These are phyloP conservation scores for Taxidea taxus DNA, from an alignment of 2,113 vertebrate species.

Conservation along the genomic window DNA sequence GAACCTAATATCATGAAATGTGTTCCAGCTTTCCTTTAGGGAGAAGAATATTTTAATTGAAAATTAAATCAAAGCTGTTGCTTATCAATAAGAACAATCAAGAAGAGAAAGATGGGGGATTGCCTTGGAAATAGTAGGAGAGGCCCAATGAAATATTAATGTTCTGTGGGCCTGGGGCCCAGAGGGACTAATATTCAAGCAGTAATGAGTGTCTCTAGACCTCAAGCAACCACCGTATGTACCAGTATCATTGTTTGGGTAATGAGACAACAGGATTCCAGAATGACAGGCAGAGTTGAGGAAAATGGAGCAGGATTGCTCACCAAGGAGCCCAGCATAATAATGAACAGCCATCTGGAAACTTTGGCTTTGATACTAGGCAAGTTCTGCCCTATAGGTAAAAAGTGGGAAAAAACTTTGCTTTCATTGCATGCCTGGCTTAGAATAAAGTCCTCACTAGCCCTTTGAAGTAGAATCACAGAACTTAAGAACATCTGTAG, in stretches of 20 bases:
- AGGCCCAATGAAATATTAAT: slow-evolving; percentile 7
- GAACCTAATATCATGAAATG: slow-evolving; percentile 46
- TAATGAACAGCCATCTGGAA: neutral
- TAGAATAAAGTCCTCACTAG: neutral
- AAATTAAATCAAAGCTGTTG: slow-evolving; percentile 62
- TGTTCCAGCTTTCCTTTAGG: slow-evolving; percentile 52
- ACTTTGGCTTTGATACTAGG: neutral
- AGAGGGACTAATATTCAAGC: neutral
- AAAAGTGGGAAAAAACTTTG: neutral
- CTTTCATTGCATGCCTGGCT: neutral
- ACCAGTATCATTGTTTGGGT: neutral
- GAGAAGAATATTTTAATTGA: slow-evolving; percentile 23
- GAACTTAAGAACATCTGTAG: neutral
- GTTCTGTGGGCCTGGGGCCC: neutral
- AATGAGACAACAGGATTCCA: neutral
- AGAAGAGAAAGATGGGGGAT: slow-evolving; percentile 12
- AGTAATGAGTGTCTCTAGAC: neutral
- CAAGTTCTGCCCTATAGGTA: neutral
- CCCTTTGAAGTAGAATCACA: neutral
- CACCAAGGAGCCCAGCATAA: neutral
- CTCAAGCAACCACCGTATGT: neutral
- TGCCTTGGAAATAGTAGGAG: neutral
- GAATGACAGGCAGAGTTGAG: neutral
- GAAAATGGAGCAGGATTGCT: neutral
- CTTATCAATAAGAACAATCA: slow-evolving; percentile 29